Evolutionary conservation across 1,140 invertebrate genomes (phyloP).

Genomic region (Megathymus violae): DNA sequence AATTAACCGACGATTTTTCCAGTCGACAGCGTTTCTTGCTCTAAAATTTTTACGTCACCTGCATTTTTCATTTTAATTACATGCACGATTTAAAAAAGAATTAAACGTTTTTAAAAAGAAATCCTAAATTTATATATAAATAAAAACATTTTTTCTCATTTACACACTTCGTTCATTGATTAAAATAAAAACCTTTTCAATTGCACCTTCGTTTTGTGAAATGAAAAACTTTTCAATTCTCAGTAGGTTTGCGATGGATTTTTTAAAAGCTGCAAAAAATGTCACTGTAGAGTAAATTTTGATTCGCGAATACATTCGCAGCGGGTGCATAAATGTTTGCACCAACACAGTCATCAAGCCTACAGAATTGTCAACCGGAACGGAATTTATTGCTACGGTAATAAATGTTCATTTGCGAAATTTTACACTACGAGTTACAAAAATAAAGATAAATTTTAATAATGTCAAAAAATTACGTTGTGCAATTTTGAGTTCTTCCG

Average conservation of each 20-base stretch:
- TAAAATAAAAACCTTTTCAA: constrained; percentile 14
- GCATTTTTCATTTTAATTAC: too few species aligned
- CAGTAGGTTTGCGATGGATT: constrained; percentile 5
- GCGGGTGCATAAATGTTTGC: constrained; percentile 25
- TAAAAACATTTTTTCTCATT: neutral
- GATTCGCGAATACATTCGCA: constrained; percentile 22
- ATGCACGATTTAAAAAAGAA: too few species aligned
- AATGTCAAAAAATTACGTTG: constrained; percentile 16
- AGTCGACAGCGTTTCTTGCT: too few species aligned
- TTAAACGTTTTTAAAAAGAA: too few species aligned
- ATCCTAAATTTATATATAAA: neutral
- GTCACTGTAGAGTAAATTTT: constrained; percentile 4
- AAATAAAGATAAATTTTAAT: constrained; percentile 18
- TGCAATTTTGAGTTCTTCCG: constrained; percentile 3
- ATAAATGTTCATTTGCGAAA: constrained; percentile 22
- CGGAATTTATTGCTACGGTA: constrained; percentile 22
- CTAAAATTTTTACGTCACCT: too few species aligned
- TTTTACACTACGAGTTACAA: constrained; percentile 6
- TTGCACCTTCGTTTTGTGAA: constrained; percentile 5
- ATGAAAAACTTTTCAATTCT: constrained; percentile 18
- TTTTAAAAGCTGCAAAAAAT: constrained; percentile 16
- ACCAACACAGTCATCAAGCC: constrained; percentile 16
- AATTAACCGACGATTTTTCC: too few species aligned
- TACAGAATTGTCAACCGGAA: constrained; percentile 12
- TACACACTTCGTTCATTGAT: neutral